Evolutionary conservation across 2,888 invertebrate species (phyloP), one percentile per base, ranked within the genome.

Genomic region (Tipula confusa): DNA sequence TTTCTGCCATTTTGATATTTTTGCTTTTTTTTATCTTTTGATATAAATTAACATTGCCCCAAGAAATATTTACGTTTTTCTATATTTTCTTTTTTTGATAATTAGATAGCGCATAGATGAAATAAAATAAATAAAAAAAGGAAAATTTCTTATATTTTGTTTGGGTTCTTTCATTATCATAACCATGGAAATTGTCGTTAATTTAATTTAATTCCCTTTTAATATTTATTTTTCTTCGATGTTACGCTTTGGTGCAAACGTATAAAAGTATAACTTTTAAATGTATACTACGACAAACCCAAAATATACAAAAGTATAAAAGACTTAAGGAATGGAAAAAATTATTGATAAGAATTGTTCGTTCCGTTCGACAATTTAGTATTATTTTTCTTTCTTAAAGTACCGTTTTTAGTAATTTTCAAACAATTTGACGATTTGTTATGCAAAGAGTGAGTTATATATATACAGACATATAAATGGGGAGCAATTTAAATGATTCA

Each of bases 401-500:
- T 64, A 64, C 64, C 18, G 9, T 64, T 64, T n/a, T 24, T 24
- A 24, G 7, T 64, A 64, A 64, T 24, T 64, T 43, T n/a, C 43
- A n/a, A n/a, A 13, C n/a, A 43, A 43, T n/a, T n/a, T 43, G 43
- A 43, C 11, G 36, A n/a, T 38, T 38, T 38, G 38, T 9, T 38
- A 5, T 38, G 1, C 43, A 3, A 5, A 43, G 43, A 7, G 2
- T 36, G 36, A 36, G 36, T 7, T 33, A 33, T 33, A 1, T 33
- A 33, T 9, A n/a, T n/a, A n/a, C n/a, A n/a, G n/a, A n/a, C n/a
- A n/a, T n/a, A 33, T 15, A 15, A 0, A 43, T 18, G 64, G 64
- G 64, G 64, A 24, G 64, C 18, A 64, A 64, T 64, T 64, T 64
- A 64, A 64, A 64, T 64, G 64, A 64, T 64, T 64, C 24, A 64